These are phyloP conservation scores for Zoanthus sansibaricus DNA, from an alignment of 92 coral and sea anemone genomes.

Conservation along the genomic window DNA sequence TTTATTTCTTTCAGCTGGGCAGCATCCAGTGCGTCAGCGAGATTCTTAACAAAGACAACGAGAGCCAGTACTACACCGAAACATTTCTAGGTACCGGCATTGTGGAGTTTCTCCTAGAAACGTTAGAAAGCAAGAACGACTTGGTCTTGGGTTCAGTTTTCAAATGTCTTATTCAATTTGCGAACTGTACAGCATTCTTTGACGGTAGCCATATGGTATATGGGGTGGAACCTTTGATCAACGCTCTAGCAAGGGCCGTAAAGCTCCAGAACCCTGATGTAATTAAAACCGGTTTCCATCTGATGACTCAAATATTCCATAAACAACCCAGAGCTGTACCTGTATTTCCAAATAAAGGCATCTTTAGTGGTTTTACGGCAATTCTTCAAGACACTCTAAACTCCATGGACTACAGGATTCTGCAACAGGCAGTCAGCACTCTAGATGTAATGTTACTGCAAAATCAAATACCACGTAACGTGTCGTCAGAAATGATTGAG, in stretches of 20 bases:
- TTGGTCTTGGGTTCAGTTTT: slow-evolving; percentile 81
- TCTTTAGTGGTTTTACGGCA: slow-evolving; percentile 64
- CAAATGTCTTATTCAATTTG: slow-evolving; percentile 73
- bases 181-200: slow-evolving; percentile 64
- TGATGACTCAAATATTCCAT: slow-evolving; percentile 70
- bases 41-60: slow-evolving; percentile 50
- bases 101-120: slow-evolving; percentile 87
- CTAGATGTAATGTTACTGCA: slow-evolving; percentile 67
- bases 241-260: slow-evolving; percentile 68
- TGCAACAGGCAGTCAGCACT: slow-evolving; percentile 70
- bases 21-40: slow-evolving; percentile 73
- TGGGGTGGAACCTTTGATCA: slow-evolving; percentile 83
- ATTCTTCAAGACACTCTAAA: slow-evolving; percentile 68
- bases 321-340: slow-evolving; percentile 71
- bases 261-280: slow-evolving; percentile 78
- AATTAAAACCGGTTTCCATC: slow-evolving; percentile 76
- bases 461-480: slow-evolving; percentile 67
- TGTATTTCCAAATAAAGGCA: slow-evolving; percentile 70
- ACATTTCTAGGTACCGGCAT: slow-evolving; percentile 66
- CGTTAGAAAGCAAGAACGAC: slow-evolving; percentile 79
- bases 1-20: slow-evolving; percentile 53
- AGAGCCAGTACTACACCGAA: slow-evolving; percentile 43
- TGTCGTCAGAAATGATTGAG: slow-evolving; percentile 53
- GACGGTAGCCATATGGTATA: slow-evolving; percentile 80
- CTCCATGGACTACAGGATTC: slow-evolving; percentile 83